Base-by-base conservation (phyloP, 2,113 vertebrate genomes). In the Planiliza haematocheilus region DNA sequence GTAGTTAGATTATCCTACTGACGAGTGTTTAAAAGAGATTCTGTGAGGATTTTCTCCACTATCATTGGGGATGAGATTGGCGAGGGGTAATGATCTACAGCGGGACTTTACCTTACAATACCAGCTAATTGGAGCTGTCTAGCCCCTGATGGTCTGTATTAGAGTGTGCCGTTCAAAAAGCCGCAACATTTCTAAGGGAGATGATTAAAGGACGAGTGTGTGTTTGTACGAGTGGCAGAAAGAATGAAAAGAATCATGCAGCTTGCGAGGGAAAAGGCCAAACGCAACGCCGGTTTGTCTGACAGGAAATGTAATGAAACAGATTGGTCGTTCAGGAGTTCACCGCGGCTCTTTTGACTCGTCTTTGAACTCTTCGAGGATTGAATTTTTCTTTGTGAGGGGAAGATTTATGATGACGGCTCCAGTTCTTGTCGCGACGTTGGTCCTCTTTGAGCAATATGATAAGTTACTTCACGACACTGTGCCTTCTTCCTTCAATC, bases 51-150 rank as follows among this genome's bases (percentile, higher is more conserved):
- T 55, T 81, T 62, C 59, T 79, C 16, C 30, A 18, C 63, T 56
- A 34, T 76, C 57, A 64, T 38, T 9, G 8, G 53, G 56, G 49
- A 73, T 62, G 55, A 64, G 62, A 81, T 52, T 46, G 52, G 52
- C 62, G 57, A 61, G 46, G 57, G 55, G 34, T 49, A 58, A 46
- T 52, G 37, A 80, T 81, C 58, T 49, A 48, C 67, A 81, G 55
- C 42, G 34, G 11, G 34, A 50, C 39, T 68, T 71, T 75, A 77
- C 78, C 46, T 77, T 76, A 59, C 80, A 79, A 69, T 70, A 41
- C 48, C 16, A n/a, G 59, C 74, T 86, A 88, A 91, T 88, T 87
- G 74, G 66, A 76, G 65, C 77, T 85, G 81, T 84, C 82, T 55
- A 45, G 18, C 51, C 20, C 52, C 62, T 82, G 77, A 83, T 87